A percentile compares a stretch with the other conserved stretches of the same genome.
Evolutionary conservation across 2,113 vertebrate species (phyloP).

Genomic region (Saguinus midas): DNA sequence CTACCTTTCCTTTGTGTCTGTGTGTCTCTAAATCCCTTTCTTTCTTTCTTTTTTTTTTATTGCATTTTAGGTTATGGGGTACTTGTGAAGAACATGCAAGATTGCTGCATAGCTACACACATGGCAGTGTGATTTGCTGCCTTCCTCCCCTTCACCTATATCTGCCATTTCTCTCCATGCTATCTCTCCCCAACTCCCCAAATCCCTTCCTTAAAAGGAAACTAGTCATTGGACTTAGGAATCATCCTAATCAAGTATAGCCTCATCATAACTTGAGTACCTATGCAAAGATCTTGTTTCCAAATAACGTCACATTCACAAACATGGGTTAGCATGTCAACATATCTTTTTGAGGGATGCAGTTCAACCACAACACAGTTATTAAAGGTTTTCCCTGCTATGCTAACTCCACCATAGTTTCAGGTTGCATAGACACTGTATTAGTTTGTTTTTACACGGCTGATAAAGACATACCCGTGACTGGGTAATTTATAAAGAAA

Average conservation of each 20-base stretch:
- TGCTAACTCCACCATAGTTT: background rate
- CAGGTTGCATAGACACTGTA: background rate
- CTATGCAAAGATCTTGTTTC: background rate
- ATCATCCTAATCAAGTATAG: background rate
- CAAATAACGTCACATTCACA: background rate
- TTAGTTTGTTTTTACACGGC: too few species aligned
- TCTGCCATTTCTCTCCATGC: too few species aligned
- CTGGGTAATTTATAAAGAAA: too few species aligned
- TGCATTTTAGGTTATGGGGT: too few species aligned
- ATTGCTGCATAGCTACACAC: too few species aligned
- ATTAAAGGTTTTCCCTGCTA: background rate
- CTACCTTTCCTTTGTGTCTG: background rate
- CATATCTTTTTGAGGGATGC: background rate
- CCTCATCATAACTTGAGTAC: background rate
- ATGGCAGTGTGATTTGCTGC: too few species aligned
- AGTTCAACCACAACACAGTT: background rate
- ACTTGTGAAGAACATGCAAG: too few species aligned
- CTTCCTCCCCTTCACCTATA: too few species aligned
- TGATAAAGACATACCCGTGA: too few species aligned
- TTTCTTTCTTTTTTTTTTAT: background rate
- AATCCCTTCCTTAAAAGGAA: background rate
- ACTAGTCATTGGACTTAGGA: background rate
- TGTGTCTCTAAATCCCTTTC: background rate
- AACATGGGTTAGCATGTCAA: background rate
- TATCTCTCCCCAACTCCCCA: background rate